Base-by-base conservation (phyloP, 2,797 vertebrate genomes). In the Sebastes trivittatus region DNA sequence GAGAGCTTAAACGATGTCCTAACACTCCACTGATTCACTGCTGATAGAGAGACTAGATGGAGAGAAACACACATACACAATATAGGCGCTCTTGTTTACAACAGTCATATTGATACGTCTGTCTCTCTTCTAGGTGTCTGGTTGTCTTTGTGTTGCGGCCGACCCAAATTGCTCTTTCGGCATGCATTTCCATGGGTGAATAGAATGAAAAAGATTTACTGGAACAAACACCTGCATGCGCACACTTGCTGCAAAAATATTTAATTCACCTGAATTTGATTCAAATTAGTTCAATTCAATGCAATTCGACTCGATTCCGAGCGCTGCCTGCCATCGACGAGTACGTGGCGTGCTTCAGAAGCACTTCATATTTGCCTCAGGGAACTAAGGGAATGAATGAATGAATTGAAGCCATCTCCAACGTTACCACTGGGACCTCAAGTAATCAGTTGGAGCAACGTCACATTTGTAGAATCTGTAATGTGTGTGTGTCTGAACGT, bases 1-100 rank as follows among this genome's bases (percentile, higher is more conserved):
- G 75, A 85, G 90, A 78, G 91, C 85, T 92, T 93, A 94, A 94
- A 93, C 89, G 89, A 95, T 93, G 91, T 93, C 89, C 89, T 90
- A 91, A 93, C 92, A 90, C 91, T 85, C 75, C 62, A 77, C 84
- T 88, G 91, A 93, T 92, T 91, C 88, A 86, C 84, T 58, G 81
- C 81, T 83, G 91, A 94, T 88, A 90, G 87, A 89, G 85, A 89
- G 83, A 90, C 66, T 68, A 71, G 71, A 11, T 64, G 66, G 62
- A 62, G 13, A 81, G 60, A 76, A 55, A 80, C 55, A 74, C 60
- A 68, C 25, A 46, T 7, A 80, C 60, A 82, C 58, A 75, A 80
- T 71, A 85, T 32, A 80, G 83, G 55, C 52, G 55, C 82, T 73
- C 36, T 81, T 91, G 82, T 92, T 92, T 86, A 89, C 77, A 78